Conservation (phyloP, 2,797 vertebrate genomes). For the Alca torda region DNA sequence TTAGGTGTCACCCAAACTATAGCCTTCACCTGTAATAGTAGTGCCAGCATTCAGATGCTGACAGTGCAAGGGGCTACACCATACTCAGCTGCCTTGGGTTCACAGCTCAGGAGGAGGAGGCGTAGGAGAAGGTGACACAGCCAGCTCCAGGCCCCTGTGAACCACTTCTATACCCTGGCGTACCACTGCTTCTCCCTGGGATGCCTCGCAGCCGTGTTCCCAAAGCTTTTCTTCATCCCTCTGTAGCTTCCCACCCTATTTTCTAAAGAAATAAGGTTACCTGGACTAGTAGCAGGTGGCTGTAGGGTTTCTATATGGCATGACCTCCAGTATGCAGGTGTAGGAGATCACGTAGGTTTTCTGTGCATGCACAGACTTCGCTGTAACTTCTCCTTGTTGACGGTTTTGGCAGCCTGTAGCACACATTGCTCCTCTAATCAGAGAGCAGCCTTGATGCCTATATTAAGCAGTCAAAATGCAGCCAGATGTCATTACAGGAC, state of each 20-base stretch:
- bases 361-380: not conserved
- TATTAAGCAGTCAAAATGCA: not conserved
- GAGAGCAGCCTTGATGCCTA: not conserved
- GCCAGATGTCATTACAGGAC: not conserved
- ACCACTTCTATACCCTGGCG: not conserved
- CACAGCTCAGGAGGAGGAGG: not conserved
- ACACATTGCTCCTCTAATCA: not conserved
- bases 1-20: not conserved
- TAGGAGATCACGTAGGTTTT: not conserved
- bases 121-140: not conserved
- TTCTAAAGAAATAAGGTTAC: not conserved
- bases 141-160: not conserved
- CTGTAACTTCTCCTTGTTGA: not conserved
- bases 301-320: not conserved
- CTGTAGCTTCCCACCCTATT: not conserved
- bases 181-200: not conserved
- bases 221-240: not conserved
- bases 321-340: not conserved
- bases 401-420: not conserved
- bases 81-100: not conserved
- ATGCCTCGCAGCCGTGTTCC: not conserved
- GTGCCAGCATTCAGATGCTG: not conserved
- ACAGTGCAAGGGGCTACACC: not conserved
- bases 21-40: not conserved
- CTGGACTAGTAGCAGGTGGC: not conserved